Conservation (phyloP, 2,797 vertebrate species). For the Sebastes nivosus region DNA sequence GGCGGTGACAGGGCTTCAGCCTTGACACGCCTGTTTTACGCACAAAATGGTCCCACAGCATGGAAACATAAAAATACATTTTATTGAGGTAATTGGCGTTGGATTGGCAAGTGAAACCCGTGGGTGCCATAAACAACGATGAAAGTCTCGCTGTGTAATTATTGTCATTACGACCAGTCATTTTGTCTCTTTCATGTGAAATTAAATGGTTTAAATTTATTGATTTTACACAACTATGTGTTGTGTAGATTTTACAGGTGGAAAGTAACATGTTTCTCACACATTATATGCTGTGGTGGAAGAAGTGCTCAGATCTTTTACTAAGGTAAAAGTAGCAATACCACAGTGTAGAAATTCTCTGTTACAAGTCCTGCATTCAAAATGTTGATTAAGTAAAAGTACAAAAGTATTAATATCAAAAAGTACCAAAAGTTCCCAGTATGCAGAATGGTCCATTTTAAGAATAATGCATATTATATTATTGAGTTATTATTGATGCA, state of each 20-base stretch:
- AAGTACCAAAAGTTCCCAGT: too few species aligned
- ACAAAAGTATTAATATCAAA: too few species aligned
- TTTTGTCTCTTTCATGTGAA: slow-evolving; percentile 35
- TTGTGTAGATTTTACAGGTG: neutral
- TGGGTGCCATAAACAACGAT: slow-evolving; percentile 45
- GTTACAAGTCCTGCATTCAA: too few species aligned
- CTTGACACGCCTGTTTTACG: slow-evolving; percentile 52
- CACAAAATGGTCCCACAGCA: slow-evolving; percentile 28
- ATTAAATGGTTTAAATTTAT: slow-evolving; percentile 17
- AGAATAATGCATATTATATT: too few species aligned
- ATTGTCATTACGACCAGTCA: slow-evolving; percentile 41
- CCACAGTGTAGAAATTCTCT: too few species aligned
- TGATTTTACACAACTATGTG: slow-evolving; percentile 13
- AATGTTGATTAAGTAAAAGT: too few species aligned
- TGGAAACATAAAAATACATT: slow-evolving; percentile 54
- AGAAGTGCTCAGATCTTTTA: too few species aligned
- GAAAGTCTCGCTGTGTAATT: slow-evolving; percentile 46
- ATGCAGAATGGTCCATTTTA: too few species aligned
- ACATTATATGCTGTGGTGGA: neutral
- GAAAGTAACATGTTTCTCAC: neutral
- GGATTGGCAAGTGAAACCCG: slow-evolving; percentile 34
- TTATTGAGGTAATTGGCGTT: slow-evolving; percentile 45
- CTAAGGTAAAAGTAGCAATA: too few species aligned
- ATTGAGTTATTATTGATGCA: too few species aligned
- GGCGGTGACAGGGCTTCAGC: slow-evolving; percentile 44